Percentiles rank a stretch among this genome's conserved stretches.
Evolutionary conservation across 2,888 invertebrate genomes (phyloP).

Genomic region (Acanthosoma haemorrhoidale): DNA sequence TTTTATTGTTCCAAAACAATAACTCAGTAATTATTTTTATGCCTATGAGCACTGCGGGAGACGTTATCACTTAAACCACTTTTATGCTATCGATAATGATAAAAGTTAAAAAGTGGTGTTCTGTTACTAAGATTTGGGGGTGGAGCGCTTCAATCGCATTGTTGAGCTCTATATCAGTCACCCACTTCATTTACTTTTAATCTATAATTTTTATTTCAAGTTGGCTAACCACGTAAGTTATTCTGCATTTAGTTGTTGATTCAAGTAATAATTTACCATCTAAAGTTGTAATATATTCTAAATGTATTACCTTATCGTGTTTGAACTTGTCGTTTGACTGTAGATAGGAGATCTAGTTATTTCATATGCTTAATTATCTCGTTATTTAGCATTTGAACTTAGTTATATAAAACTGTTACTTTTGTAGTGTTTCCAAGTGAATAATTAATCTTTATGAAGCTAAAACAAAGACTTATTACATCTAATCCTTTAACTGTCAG

Average conservation of each 20-base stretch:
- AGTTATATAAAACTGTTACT: background rate
- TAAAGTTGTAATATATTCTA: background rate
- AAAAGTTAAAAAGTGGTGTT: constrained; percentile 1
- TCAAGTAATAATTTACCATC: background rate
- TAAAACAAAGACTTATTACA: background rate
- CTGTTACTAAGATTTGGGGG: constrained; percentile 18
- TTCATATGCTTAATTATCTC: background rate
- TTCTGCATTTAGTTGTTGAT: background rate
- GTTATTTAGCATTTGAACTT: background rate
- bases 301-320: background rate
- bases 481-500: constrained; percentile 27
- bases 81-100: too few species aligned
- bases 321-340: background rate
- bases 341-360: background rate
- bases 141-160: constrained; percentile 32
- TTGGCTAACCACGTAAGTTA: constrained; percentile 38
- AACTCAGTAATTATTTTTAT: background rate
- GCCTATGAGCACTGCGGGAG: background rate
- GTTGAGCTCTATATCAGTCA: constrained; percentile 28
- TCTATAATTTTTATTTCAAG: constrained; percentile 35
- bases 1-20: background rate
- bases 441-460: background rate
- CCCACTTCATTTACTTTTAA: constrained; percentile 29
- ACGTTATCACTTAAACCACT: too few species aligned
- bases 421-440: background rate